phyloP scores from a whole-genome alignment of 2,888 invertebrate genomes.

The Drosophila differens region DNA sequence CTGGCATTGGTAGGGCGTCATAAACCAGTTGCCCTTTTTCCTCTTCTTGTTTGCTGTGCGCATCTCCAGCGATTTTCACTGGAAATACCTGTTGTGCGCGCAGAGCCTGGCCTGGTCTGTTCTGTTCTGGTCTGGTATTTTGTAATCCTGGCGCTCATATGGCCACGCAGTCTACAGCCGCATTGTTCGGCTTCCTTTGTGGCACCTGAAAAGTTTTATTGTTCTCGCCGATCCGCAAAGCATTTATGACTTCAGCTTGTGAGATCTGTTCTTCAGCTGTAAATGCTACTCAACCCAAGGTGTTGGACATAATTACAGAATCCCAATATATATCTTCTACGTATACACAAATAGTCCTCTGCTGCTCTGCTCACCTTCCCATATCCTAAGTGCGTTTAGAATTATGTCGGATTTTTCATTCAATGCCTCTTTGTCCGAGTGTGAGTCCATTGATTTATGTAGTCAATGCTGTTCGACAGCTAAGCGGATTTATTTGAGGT shows the following conservation, averaged over 20 bases:
- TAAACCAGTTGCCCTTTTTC: slow-evolving; percentile 72
- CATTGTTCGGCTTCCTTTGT: slow-evolving; percentile 64
- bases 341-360: slow-evolving; percentile 8
- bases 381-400: slow-evolving; percentile 18
- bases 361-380: not conserved
- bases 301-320: slow-evolving; percentile 44
- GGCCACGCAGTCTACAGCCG: slow-evolving; percentile 47
- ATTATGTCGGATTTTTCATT: slow-evolving; percentile 71
- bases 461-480: slow-evolving; percentile 36
- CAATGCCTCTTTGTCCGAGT: slow-evolving; percentile 40
- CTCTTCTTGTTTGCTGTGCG: slow-evolving; percentile 37
- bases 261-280: slow-evolving; percentile 62
- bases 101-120: slow-evolving; percentile 6
- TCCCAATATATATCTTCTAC: slow-evolving; percentile 10
- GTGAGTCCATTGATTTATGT: slow-evolving; percentile 74
- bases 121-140: not conserved
- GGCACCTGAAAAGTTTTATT: slow-evolving; percentile 61
- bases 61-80: slow-evolving; percentile 53
- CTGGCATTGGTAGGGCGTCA: slow-evolving; percentile 59
- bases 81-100: slow-evolving; percentile 71
- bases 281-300: slow-evolving; percentile 49
- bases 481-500: slow-evolving; percentile 71
- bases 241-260: slow-evolving; percentile 72
- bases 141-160: slow-evolving; percentile 75
- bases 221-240: slow-evolving; percentile 40